phyloP scores from a whole-genome alignment of 2,113 vertebrate genomes.

The Thalassarche chlororhynchos region DNA sequence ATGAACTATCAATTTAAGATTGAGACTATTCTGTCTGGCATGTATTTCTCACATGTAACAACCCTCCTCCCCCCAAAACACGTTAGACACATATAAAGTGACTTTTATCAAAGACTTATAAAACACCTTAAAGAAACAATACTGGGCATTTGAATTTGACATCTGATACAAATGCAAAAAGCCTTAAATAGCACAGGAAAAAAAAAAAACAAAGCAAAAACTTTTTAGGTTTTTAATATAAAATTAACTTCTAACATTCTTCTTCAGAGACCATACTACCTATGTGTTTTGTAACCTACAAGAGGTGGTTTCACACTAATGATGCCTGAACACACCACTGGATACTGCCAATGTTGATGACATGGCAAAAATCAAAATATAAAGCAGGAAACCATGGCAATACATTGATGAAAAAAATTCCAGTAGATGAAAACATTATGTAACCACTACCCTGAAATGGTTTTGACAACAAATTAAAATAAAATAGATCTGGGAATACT shows the following conservation, averaged over 20 bases:
- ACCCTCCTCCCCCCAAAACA: neutral
- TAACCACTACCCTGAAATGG: neutral
- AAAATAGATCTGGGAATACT: neutral
- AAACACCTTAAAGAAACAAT: neutral
- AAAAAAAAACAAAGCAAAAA: neutral
- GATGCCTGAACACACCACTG: neutral
- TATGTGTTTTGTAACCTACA: neutral
- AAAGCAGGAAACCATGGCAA: neutral
- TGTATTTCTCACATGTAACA: neutral
- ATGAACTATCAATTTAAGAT: neutral
- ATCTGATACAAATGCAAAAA: neutral
- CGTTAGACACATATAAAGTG: neutral
- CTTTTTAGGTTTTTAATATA: neutral
- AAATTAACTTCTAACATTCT: neutral
- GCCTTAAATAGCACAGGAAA: accelerated
- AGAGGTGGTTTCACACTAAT: neutral
- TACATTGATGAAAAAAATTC: neutral
- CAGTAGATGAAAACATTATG: neutral
- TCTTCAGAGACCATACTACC: neutral
- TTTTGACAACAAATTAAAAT: neutral
- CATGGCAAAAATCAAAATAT: neutral
- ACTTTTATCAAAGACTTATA: neutral
- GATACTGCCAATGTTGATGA: neutral
- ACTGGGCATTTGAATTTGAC: neutral
- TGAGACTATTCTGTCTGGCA: neutral